A percentile compares a stretch with the other conserved stretches of the same genome.
phyloP scores from a whole-genome alignment of 1,140 invertebrate genomes.

The Drosophila kohkoa region DNA sequence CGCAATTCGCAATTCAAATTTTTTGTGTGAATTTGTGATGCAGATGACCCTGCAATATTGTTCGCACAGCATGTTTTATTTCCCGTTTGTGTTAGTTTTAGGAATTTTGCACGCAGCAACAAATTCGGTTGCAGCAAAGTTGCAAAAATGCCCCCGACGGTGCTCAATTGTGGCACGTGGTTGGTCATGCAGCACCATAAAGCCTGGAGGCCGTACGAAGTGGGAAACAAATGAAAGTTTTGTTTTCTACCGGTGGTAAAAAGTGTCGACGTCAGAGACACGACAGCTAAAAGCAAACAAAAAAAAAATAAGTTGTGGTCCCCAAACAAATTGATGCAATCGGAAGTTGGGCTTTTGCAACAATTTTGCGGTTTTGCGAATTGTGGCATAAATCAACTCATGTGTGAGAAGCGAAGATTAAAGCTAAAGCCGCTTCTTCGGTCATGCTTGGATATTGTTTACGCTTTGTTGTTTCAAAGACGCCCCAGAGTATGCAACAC shows the following conservation, averaged over 20 bases:
- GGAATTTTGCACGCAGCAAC: slow-evolving; percentile 1
- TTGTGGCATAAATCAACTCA: slow-evolving; percentile 26
- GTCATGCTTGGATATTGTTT: slow-evolving; percentile 6
- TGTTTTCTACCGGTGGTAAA: not conserved
- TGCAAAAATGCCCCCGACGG: slow-evolving; percentile 14
- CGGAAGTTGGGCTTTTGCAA: slow-evolving; percentile 3
- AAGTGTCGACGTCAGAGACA: slow-evolving; percentile 13
- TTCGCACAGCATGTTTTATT: not conserved
- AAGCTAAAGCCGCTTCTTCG: not conserved
- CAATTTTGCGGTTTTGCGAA: slow-evolving; percentile 9
- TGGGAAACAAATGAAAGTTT: slow-evolving; percentile 2
- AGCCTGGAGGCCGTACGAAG: not conserved
- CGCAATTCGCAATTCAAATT: not conserved
- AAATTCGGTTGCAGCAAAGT: slow-evolving; percentile 6
- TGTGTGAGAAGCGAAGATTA: slow-evolving; percentile 23
- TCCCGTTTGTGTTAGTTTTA: not conserved
- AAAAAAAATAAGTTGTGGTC: slow-evolving; percentile 10
- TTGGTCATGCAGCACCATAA: slow-evolving; percentile 8
- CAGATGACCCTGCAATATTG: not conserved
- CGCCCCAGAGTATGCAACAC: slow-evolving; percentile 47
- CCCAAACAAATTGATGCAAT: slow-evolving; percentile 24
- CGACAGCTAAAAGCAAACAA: not conserved
- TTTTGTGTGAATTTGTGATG: slow-evolving; percentile 1
- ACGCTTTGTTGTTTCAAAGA: slow-evolving; percentile 29
- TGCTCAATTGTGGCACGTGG: slow-evolving; percentile 2